Base-by-base conservation (phyloP, 2,888 invertebrate genomes). In the Lomographa bimaculata region DNA sequence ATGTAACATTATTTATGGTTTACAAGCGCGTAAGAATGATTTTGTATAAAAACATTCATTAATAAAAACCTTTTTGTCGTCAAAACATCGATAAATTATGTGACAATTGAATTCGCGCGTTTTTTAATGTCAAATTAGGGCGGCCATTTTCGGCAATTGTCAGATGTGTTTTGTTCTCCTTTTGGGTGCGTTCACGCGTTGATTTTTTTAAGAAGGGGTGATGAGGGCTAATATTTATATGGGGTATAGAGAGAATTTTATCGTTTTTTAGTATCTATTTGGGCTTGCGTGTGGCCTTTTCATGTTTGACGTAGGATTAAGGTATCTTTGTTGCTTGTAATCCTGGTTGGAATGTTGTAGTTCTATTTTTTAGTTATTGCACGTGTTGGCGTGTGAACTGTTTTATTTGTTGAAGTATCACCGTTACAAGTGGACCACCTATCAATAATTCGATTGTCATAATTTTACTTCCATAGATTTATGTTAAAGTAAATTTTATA, bases 91-190 rank as follows among this genome's bases (percentile, higher is more conserved):
- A 87, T 86, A 86, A 84, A 87, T 86, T 83, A 85, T 66, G 56
- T 60, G 70, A 80, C 83, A 84, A 85, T 83, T 78, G 77, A 77
- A 79, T 78, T 79, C 70, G 78, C 83, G 84, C 84, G 76, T 79
- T 81, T 82, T 82, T 78, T 70, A 79, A 81, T 80, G 83, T 85
- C 86, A 85, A 83, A 86, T 87, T 84, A 85, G 82, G 61, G 63
- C 77, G 65, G 79, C 79, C 83, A 79, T 85, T 71, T 69, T 74
- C 61, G 68, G 62, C 68, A 64, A 78, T 75, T 74, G 80, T 78
- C 71, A 64, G 66, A 65, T 51, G 49, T 58, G 48, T 50, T 56
- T 76, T 74, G 69, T 74, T 64, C 60, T 63, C 50, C 71, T 68
- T 77, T 72, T 53, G 65, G 70, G 62, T 72, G 76, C 80, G 78